Evolutionary conservation across 1,140 invertebrate genomes (phyloP).

Genomic region (Mylabris phalerata): DNA sequence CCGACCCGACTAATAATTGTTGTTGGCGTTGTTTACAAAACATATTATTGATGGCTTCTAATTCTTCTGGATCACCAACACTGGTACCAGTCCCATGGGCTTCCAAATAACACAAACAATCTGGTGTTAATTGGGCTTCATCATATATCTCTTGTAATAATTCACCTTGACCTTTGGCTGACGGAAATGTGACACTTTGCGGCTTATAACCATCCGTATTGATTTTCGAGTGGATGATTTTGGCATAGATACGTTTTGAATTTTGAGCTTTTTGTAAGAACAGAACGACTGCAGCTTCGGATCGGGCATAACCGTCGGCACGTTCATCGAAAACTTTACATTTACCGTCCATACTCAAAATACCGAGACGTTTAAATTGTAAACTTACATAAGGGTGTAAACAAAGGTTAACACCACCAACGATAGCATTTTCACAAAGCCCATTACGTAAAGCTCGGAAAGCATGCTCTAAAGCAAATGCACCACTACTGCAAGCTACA

Average conservation of each 20-base stretch:
- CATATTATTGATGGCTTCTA: conserved; percentile 75
- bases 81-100: conserved; percentile 83
- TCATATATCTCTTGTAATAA: conserved; percentile 79
- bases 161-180: conserved; percentile 69
- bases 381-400: conserved; percentile 79
- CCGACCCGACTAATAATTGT: conserved; percentile 78
- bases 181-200: conserved; percentile 84
- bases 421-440: conserved; percentile 79
- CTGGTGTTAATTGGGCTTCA: conserved; percentile 72
- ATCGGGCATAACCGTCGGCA: conserved; percentile 68
- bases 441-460: conserved; percentile 67
- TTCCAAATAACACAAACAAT: conserved; percentile 72
- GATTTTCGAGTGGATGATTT: conserved; percentile 51
- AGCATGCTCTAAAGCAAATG: conserved; percentile 78
- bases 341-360: conserved; percentile 74
- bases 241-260: conserved; percentile 66
- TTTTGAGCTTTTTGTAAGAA: conserved; percentile 75
- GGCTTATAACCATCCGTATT: conserved; percentile 80
- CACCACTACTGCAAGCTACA: conserved; percentile 84
- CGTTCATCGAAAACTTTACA: conserved; percentile 87
- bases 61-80: conserved; percentile 83
- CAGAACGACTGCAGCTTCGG: conserved; percentile 68
- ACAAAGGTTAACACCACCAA: conserved; percentile 75
- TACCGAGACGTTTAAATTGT: conserved; percentile 75
- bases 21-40: conserved; percentile 61